Evolutionary conservation across 1,140 invertebrate genomes (phyloP), one percentile per base, ranked within the genome.

Genomic region (Triops cancriformis): DNA sequence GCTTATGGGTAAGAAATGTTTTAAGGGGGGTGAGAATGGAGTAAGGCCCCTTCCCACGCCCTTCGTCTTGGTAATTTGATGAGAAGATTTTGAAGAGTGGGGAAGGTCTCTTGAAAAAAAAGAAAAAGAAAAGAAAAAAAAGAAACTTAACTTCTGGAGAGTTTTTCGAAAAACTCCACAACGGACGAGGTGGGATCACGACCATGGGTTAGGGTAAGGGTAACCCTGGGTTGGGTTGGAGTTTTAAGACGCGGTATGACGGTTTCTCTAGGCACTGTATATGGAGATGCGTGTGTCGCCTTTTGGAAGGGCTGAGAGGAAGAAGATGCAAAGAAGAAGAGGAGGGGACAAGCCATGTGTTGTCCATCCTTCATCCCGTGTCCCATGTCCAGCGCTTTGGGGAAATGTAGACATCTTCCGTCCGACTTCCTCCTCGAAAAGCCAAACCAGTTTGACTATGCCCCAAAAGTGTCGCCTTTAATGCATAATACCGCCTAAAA

Each of bases 281-380:
- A 23, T 18, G 7, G 4, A 64, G 4, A 64, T 64, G 18, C 51
- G 18, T 64, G 51, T 64, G 51, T 64, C 51, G 51, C 43, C n/a
- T 37, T 37, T 37, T 37, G 2, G 31, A 37, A 37, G 31, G 31
- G 31, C 31, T 4, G 31, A 2, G 7, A 7, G 7, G 51, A 18
- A 64, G 51, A 64, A n/a, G 14, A 18, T 2, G 18, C 18, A 64
- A 23, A 23, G 51, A 64, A 23, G 51, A 23, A 14, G 43, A 18
- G 6, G 51, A 23, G 14, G 51, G 51, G 14, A 23, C 4, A 18
- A 64, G 51, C 51, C 51, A 64, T 64, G 51, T 64, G 51, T 64
- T 64, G 51, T 64, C 51, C 51, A 64, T 64, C 51, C 51, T 64
- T 64, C 51, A 64, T 64, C 51, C 51, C 51, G 14, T 64, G n/a